Conservation (phyloP, 2,113 vertebrate species). For the Hemiprocne comata region DNA sequence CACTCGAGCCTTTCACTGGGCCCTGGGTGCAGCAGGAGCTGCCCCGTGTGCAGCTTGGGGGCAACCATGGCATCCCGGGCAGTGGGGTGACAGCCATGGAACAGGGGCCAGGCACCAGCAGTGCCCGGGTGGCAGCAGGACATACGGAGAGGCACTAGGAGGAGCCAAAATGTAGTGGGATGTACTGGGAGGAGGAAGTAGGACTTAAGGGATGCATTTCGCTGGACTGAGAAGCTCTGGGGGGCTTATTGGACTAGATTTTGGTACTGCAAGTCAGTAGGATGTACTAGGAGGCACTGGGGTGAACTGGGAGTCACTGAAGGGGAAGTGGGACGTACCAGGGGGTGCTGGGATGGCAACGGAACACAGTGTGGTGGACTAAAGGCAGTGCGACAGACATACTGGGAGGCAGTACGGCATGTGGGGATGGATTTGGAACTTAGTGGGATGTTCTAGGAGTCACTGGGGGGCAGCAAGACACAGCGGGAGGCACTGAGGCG, state of each 20-base stretch:
- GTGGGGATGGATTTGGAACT: not conserved
- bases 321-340: not conserved
- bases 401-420: not conserved
- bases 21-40: too few species aligned
- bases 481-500: not conserved
- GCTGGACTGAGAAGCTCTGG: not conserved
- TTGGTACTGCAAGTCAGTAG: rapidly evolving
- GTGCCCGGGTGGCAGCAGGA: not conserved
- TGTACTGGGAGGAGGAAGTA: not conserved
- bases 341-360: too few species aligned
- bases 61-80: rapidly evolving
- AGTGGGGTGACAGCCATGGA: rapidly evolving
- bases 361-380: not conserved
- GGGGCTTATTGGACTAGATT: not conserved
- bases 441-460: not conserved
- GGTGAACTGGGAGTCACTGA: too few species aligned
- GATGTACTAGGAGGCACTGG: not conserved
- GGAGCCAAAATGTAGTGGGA: not conserved
- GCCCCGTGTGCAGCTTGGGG: too few species aligned
- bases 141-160: not conserved
- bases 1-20: rapidly evolving
- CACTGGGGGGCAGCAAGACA: not conserved
- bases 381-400: not conserved
- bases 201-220: not conserved
- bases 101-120: too few species aligned